phyloP scores from a whole-genome alignment of 2,113 vertebrate genomes.

The Thermophis baileyi region DNA sequence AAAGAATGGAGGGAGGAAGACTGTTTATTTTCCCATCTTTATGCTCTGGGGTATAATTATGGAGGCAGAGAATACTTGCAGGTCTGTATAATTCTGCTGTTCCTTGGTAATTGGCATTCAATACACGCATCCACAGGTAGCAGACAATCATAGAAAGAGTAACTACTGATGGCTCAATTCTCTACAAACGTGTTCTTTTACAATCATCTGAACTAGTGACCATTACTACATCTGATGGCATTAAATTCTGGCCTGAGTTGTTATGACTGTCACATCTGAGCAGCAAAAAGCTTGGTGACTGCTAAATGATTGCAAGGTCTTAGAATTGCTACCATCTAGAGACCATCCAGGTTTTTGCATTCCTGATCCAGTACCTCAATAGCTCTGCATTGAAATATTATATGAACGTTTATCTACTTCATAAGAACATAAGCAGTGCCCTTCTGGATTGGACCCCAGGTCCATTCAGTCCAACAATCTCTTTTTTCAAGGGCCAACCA shows the following conservation, averaged over 20 bases:
- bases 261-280: neutral
- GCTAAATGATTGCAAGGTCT: neutral
- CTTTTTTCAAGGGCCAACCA: neutral
- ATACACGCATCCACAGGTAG: neutral
- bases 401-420: neutral
- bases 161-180: neutral
- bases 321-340: neutral
- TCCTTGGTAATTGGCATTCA: neutral
- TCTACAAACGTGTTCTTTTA: neutral
- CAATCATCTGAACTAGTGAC: neutral
- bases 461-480: neutral
- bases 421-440: neutral
- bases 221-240: neutral
- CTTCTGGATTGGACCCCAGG: neutral
- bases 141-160: neutral
- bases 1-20: neutral
- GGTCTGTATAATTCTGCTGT: neutral
- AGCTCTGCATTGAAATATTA: neutral
- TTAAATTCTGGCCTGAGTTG: neutral
- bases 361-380: neutral
- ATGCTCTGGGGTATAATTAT: neutral
- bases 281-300: neutral
- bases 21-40: neutral
- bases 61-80: neutral
- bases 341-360: neutral